Evolutionary conservation across 2,797 vertebrate genomes (phyloP).

Genomic region (Passerculus sandwichensis): DNA sequence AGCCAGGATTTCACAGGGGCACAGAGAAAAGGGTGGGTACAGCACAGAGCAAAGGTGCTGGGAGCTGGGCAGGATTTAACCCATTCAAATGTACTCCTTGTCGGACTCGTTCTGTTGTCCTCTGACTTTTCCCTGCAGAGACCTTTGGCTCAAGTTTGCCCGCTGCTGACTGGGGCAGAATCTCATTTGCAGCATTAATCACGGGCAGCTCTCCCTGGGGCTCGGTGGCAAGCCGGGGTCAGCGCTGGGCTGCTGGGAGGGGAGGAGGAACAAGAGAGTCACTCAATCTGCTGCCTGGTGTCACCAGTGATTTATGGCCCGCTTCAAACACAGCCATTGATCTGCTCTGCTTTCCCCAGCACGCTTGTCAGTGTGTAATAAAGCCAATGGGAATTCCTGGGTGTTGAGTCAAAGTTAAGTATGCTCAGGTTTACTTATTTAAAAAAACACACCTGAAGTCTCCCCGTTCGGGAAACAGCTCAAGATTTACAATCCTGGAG

Average conservation of each 20-base stretch:
- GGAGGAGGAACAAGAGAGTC: slow-evolving; percentile 16
- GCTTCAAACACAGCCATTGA: slow-evolving; percentile 56
- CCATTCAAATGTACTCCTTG: neutral
- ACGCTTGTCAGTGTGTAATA: slow-evolving; percentile 7
- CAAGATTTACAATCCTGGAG: slow-evolving; percentile 67
- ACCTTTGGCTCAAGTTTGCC: neutral
- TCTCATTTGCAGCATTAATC: slow-evolving; percentile 26
- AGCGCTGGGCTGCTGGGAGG: neutral
- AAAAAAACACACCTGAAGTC: slow-evolving; percentile 65
- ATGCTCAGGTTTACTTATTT: slow-evolving; percentile 48
- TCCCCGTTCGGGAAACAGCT: slow-evolving; percentile 53
- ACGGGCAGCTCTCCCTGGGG: neutral
- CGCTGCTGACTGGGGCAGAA: neutral
- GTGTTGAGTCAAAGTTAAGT: slow-evolving; percentile 52
- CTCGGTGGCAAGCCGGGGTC: neutral
- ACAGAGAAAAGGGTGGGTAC: rapidly evolving
- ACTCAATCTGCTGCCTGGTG: slow-evolving; percentile 63
- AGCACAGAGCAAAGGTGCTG: neutral
- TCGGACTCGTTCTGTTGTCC: neutral
- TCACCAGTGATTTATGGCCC: slow-evolving; percentile 21
- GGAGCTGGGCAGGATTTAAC: neutral
- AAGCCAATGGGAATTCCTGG: slow-evolving; percentile 53
- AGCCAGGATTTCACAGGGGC: neutral
- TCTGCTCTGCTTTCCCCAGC: slow-evolving; percentile 47
- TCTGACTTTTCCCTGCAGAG: neutral